Evolutionary conservation across 2,888 invertebrate species (phyloP).

Genomic region (Caenorhabditis wallacei): DNA sequence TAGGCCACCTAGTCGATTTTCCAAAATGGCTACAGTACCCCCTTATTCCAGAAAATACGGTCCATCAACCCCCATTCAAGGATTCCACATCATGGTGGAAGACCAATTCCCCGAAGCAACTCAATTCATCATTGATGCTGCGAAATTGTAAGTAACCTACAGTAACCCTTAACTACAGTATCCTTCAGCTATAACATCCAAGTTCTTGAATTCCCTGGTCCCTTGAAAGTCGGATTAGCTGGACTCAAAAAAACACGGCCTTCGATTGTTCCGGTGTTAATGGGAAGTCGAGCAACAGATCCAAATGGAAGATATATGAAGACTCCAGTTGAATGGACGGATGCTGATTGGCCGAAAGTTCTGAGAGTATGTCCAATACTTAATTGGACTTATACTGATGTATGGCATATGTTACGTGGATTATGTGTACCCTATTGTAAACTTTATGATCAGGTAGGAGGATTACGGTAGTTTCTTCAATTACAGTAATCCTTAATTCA

Average conservation of each 20-base stretch:
- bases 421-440: conserved; percentile 92
- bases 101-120: conserved; percentile 92
- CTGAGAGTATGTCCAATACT: conserved; percentile 86
- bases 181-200: conserved; percentile 87
- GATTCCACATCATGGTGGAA: conserved; percentile 90
- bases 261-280: conserved; percentile 90
- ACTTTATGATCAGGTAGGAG: conserved; percentile 88
- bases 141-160: conserved; percentile 61
- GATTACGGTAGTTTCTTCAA: neutral
- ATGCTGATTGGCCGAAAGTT: conserved; percentile 92
- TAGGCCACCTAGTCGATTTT: too few species aligned
- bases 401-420: conserved; percentile 92
- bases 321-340: conserved; percentile 86
- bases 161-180: neutral
- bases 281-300: conserved; percentile 94
- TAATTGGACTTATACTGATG: conserved; percentile 86
- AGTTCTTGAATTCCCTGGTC: conserved; percentile 87
- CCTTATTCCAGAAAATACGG: conserved; percentile 79
- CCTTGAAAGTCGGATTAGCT: conserved; percentile 88
- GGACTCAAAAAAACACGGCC: conserved; percentile 86
- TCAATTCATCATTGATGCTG: conserved; percentile 88
- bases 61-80: conserved; percentile 83
- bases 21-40: neutral
- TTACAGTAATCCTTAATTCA: conserved; percentile 70
- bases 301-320: conserved; percentile 84